A percentile compares a stretch with the other conserved stretches of the same genome.
Conservation (phyloP, 2,888 invertebrate genomes). For the Rhopalosiphum nymphaeae region DNA sequence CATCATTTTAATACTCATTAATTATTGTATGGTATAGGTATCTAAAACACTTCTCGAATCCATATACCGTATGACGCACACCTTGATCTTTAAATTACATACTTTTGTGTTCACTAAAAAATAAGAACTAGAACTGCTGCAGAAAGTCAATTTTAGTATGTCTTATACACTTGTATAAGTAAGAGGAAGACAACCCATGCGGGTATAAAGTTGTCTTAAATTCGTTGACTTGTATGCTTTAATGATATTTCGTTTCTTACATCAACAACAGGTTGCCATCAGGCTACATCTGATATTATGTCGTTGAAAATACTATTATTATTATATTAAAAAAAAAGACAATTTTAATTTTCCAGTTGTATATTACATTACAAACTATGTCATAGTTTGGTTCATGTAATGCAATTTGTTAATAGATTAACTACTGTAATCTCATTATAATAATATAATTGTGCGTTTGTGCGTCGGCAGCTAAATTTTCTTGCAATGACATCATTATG, state of each 20-base stretch:
- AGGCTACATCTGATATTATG: background rate
- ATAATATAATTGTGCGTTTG: background rate
- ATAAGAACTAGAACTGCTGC: background rate
- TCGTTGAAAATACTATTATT: background rate
- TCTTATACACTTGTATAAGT: background rate
- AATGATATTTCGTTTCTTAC: background rate
- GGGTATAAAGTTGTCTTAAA: background rate
- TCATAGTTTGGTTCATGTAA: background rate
- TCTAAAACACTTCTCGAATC: background rate
- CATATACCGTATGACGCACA: background rate
- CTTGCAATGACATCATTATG: conserved; percentile 33
- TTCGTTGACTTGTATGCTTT: background rate
- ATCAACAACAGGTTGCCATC: background rate
- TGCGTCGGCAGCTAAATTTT: conserved; percentile 36
- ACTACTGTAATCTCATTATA: conserved; percentile 1
- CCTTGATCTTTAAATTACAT: background rate
- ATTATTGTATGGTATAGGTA: background rate
- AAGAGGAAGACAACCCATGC: background rate
- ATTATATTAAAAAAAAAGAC: background rate
- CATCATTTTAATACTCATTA: background rate
- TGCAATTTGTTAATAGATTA: conserved; percentile 37
- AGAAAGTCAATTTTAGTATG: background rate
- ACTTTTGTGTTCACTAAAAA: background rate
- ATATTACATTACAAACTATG: conserved; percentile 3
- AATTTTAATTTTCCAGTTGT: background rate